Evolutionary conservation across 37 sponge, comb jelly and placozoan species (phyloP), one percentile per base, ranked within the genome.

Genomic region (Dysidea cf. avara): DNA sequence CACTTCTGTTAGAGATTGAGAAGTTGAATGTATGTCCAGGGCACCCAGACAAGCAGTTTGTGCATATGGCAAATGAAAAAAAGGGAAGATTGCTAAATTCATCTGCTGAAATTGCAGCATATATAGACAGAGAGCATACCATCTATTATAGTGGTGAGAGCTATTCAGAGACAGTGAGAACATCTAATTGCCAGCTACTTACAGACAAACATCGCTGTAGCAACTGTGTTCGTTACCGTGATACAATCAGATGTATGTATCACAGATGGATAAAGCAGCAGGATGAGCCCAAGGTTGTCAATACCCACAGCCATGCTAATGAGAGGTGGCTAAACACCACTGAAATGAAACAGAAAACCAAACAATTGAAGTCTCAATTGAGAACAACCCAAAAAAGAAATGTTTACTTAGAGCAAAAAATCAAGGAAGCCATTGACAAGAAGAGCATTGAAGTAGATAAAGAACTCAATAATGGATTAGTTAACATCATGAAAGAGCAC

Each of bases 251-350:
- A 32, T 62, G n/a, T 31, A 30, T 47, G 3, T 69, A 39, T 59
- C 56, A 72, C 34, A 35, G 71, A 17, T 83, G 83, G 83, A 40
- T 21, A 14, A 59, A 66, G 50, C 33, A 43, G 1, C 12, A 43
- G 9, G 46, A 5, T 43, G 9, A 12, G 9, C 9, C 46, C 20
- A 28, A 50, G 65, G 49, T 51, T 50, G 31, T 63, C 51, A 39
- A 26, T 12, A 34, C 22, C 62, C 7, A 69, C 49, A 75, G 76
- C 40, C 58, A 59, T 25, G 68, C 63, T 31, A 83, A 75, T 68
- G 30, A 74, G 29, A 50, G 75, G 61, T 75, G 34, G n/a, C 64
- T 83, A 38, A 83, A 60, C 50, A 75, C 76, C 11, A 76, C 83
- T 39, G 76, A 83, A 36, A 68, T 61, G 25, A 29, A 37, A 36